Evolutionary conservation across 1,140 invertebrate genomes (phyloP).

Genomic region (Anthonomus grandis): DNA sequence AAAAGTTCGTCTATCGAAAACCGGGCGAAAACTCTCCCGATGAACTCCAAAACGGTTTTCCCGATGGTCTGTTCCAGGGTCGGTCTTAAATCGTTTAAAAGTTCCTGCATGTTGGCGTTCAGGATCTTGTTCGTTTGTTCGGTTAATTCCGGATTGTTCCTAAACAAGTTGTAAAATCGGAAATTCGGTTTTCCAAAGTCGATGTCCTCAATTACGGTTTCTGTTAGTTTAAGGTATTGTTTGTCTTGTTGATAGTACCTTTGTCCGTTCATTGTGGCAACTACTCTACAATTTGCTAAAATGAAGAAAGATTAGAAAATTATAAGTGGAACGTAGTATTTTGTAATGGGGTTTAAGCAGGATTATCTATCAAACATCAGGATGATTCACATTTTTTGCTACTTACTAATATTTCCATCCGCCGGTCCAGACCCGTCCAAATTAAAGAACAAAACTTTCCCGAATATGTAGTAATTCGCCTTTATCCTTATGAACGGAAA

Average conservation of each 20-base stretch:
- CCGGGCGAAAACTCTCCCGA: conserved; percentile 28
- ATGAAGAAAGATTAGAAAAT: not conserved
- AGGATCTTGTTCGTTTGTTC: conserved; percentile 37
- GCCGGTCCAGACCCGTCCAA: conserved; percentile 32
- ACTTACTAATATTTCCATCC: conserved; percentile 37
- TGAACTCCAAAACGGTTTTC: conserved; percentile 29
- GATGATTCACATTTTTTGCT: no score
- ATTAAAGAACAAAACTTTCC: conserved; percentile 32
- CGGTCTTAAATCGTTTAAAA: conserved; percentile 29
- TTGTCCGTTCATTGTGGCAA: conserved; percentile 20
- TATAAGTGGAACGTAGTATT: conserved; percentile 1
- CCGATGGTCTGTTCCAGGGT: conserved; percentile 27
- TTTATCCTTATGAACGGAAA: conserved; percentile 32
- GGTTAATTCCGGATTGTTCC: conserved; percentile 34
- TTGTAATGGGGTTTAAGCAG: not conserved
- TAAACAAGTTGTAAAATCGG: conserved; percentile 16
- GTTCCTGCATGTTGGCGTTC: conserved; percentile 30
- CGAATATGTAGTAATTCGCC: conserved; percentile 28
- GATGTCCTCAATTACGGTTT: conserved; percentile 16
- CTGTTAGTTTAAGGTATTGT: conserved; percentile 22
- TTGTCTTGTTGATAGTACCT: conserved; percentile 21
- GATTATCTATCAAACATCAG: not conserved
- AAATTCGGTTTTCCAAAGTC: conserved; percentile 24
- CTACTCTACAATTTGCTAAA: conserved; percentile 23
- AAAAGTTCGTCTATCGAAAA: conserved; percentile 36